A percentile compares a stretch with the other conserved stretches of the same genome.
These are phyloP conservation scores for Lucinisca nassula DNA, from an alignment of 2,888 invertebrate genomes.

Conservation along the genomic window DNA sequence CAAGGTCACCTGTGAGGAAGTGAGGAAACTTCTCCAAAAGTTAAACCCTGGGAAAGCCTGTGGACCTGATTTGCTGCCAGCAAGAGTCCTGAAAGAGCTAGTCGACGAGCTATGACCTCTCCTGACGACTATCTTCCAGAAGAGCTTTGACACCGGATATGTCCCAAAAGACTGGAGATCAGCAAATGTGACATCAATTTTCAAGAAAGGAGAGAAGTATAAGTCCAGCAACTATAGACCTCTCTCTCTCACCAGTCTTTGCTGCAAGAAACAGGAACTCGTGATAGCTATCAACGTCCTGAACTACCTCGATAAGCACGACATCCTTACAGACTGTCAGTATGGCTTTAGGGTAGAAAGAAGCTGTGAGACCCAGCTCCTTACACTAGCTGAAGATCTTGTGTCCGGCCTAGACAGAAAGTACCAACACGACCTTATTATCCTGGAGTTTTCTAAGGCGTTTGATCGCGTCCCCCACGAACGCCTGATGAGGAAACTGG, in stretches of 20 bases:
- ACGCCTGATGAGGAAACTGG: neutral
- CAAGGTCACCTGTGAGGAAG: neutral
- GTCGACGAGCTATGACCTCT: neutral
- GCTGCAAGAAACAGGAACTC: neutral
- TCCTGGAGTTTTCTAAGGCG: neutral
- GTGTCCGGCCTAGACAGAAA: neutral
- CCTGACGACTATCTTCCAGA: neutral
- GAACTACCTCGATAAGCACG: neutral
- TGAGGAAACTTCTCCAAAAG: neutral
- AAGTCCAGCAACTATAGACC: neutral
- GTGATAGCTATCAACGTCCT: neutral
- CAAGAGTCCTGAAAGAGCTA: neutral
- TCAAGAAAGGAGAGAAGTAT: neutral
- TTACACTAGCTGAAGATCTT: neutral
- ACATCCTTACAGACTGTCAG: neutral
- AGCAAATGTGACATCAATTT: neutral
- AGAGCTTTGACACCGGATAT: neutral
- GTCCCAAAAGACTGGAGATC: neutral
- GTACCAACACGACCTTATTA: neutral
- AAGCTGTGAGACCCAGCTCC: neutral
- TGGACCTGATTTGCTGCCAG: neutral
- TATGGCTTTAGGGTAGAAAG: too few species aligned
- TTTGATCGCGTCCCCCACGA: neutral
- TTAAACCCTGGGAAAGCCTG: neutral
- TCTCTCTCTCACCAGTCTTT: neutral